Conservation (phyloP, 2,113 vertebrate genomes). For the Canis aureus region DNA sequence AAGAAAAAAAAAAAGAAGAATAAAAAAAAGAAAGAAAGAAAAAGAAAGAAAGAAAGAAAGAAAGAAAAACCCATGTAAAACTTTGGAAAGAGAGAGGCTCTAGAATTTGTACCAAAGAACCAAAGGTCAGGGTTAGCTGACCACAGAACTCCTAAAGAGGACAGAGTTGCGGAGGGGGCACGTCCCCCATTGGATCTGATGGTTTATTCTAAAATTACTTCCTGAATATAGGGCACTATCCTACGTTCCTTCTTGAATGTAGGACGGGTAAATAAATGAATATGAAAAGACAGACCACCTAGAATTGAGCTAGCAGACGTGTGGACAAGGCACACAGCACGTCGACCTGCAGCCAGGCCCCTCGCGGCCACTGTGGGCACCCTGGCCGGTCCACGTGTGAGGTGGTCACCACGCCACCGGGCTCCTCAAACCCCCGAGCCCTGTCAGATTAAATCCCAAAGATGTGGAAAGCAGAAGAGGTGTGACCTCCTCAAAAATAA, state of each 20-base stretch:
- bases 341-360: rapidly evolving
- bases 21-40: too few relatives aligned
- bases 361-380: rapidly evolving
- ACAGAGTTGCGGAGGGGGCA: rapidly evolving
- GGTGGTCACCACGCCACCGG: too few relatives aligned
- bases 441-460: background rate
- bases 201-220: background rate
- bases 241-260: too few relatives aligned
- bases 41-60: too few relatives aligned
- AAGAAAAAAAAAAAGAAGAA: too few relatives aligned
- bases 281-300: background rate
- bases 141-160: background rate
- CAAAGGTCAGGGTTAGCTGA: background rate
- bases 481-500: background rate
- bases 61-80: too few relatives aligned
- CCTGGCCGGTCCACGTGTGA: rapidly evolving
- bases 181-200: rapidly evolving
- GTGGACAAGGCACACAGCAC: rapidly evolving
- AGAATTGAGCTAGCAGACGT: rapidly evolving
- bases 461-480: background rate
- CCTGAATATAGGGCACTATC: rapidly evolving
- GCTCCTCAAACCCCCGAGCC: background rate
- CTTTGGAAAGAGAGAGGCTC: too few relatives aligned
- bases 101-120: too few relatives aligned
- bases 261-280: background rate